phyloP scores from a whole-genome alignment of 2,797 vertebrate genomes.

The Platyrinchus mystaceus region DNA sequence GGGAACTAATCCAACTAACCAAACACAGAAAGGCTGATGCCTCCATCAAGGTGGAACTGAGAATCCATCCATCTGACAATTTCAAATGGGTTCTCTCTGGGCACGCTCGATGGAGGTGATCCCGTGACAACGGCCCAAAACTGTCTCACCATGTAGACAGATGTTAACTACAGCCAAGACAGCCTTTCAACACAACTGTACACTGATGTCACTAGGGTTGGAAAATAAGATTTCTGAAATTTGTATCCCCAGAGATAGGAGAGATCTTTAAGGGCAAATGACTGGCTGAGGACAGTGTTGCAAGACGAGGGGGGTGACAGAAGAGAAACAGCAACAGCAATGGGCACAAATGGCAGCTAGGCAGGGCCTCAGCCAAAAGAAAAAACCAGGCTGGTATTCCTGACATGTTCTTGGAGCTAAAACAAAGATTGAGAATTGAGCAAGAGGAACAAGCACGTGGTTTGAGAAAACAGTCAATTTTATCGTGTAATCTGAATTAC shows the following conservation, averaged over 20 bases:
- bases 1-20: not conserved
- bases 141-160: not conserved
- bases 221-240: not conserved
- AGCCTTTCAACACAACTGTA: not conserved
- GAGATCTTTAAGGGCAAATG: not conserved
- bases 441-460: not conserved
- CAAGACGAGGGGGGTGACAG: not conserved
- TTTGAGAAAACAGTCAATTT: not conserved
- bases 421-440: not conserved
- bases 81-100: not conserved
- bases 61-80: not conserved
- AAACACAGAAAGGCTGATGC: not conserved
- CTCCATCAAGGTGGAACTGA: not conserved
- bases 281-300: not conserved
- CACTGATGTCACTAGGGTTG: not conserved
- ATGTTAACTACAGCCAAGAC: not conserved
- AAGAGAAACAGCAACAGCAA: not conserved
- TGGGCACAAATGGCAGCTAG: not conserved
- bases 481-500: not conserved
- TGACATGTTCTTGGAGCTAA: not conserved
- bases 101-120: not conserved
- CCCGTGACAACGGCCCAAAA: accelerated
- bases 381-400: not conserved
- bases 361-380: not conserved
- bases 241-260: not conserved